Base-by-base conservation (phyloP, 2,113 vertebrate genomes). In the Mixornis gularis region DNA sequence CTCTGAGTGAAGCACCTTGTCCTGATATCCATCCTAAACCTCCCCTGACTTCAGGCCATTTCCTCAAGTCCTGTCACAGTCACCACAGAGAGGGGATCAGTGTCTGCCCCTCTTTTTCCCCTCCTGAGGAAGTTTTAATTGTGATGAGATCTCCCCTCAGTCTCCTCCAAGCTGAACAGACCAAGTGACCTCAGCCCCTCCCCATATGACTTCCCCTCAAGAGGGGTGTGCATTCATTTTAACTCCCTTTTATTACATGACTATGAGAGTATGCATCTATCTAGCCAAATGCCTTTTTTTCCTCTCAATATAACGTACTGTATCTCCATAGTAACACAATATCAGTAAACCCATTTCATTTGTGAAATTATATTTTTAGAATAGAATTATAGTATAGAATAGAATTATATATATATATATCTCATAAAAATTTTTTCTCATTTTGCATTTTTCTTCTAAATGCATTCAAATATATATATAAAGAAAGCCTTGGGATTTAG, bases 301-400 rank as follows among this genome's bases (percentile, higher is more conserved):
- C 34, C 48, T 79, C 56, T 87, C 65, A 74, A 3, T 66, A 15
- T 66, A 77, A n/a, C 2, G 5, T 87, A 70, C 17, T 63, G 26
- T 27, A 63, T 91, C 62, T 85, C 88, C 79, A 85, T 76, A 82
- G 88, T 89, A 95, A 89, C 81, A 64, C 18, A 34, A 36, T 21
- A 64, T 29, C 80, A 78, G 78, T 63, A 90, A 88, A 80, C 20
- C 4, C 0, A 56, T 59, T 89, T 80, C 17, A 51, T 70, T 62
- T 62, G n/a, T 53, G 38, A 82, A 85, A 76, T 71, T 70, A 30
- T 83, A 49, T 69, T 72, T 96, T 93, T 88, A 51, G 22, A 77
- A 77, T 62, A 26, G 70, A 85, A 38, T 72, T 71, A 49, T 24
- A 44, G 18, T 29, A 19, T 51, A 30, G 55, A 56, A 56, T 56